A percentile compares a stretch with the other conserved stretches of the same genome.
These are phyloP conservation scores for Neosilurus mollespiculum DNA, from an alignment of 2,797 vertebrate genomes.

Conservation along the genomic window DNA sequence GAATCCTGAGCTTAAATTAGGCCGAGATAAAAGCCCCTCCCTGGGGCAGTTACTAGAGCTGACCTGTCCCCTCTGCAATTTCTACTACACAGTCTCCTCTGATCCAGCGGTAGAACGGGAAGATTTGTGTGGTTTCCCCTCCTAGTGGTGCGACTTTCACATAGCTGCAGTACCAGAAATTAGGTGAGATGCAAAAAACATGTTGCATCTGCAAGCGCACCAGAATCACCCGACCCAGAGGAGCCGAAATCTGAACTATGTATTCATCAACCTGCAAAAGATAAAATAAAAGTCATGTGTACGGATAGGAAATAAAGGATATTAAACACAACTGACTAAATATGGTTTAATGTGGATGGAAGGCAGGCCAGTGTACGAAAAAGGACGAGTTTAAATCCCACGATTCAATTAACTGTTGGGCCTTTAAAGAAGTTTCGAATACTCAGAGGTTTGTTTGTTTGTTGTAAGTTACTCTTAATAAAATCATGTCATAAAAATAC, in stretches of 20 bases:
- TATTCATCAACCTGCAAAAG: constrained; percentile 66
- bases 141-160: constrained; percentile 64
- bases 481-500: too few species aligned
- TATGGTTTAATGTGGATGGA: too few species aligned
- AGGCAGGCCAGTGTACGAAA: too few species aligned
- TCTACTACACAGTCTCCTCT: constrained; percentile 67
- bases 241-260: constrained; percentile 56
- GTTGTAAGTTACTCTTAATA: too few species aligned
- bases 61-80: constrained; percentile 71
- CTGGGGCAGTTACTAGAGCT: background rate
- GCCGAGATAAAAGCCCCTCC: background rate
- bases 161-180: constrained; percentile 75
- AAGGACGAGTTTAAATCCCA: too few species aligned
- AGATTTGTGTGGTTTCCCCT: constrained; percentile 54
- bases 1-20: background rate
- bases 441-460: too few species aligned
- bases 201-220: constrained; percentile 69
- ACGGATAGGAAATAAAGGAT: too few species aligned
- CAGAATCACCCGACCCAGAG: constrained; percentile 48
- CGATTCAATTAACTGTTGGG: too few species aligned
- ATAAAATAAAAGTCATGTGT: too few species aligned
- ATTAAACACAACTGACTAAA: too few species aligned
- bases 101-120: constrained; percentile 76
- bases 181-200: constrained; percentile 75
- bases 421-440: too few species aligned